Evolutionary conservation across 2,797 vertebrate genomes (phyloP).

Genomic region (Ctenochaetus hawaiiensis): DNA sequence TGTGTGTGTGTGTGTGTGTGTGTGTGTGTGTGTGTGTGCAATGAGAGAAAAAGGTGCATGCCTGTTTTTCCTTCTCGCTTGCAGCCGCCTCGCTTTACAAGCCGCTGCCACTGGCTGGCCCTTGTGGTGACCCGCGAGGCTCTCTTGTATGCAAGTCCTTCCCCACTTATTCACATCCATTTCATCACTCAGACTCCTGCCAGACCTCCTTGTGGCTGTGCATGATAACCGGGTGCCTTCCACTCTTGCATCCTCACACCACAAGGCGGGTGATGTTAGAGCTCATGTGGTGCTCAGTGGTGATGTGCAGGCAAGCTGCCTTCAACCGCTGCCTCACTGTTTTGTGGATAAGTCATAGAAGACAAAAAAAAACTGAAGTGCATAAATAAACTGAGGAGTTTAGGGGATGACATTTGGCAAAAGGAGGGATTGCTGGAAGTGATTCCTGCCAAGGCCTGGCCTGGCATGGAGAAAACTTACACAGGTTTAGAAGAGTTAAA

Average conservation of each 20-base stretch:
- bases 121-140: conserved; percentile 60
- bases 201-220: conserved; percentile 66
- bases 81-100: conserved; percentile 61
- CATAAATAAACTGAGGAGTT: conserved; percentile 32
- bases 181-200: conserved; percentile 54
- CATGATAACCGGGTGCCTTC: conserved; percentile 59
- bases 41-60: conserved; percentile 42
- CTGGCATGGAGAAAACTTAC: conserved; percentile 8
- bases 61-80: conserved; percentile 50
- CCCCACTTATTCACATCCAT: conserved; percentile 53
- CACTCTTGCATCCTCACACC: conserved; percentile 48
- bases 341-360: conserved; percentile 33
- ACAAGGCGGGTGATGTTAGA: conserved; percentile 49
- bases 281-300: conserved; percentile 40
- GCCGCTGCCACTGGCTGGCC: conserved; percentile 47
- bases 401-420: conserved; percentile 29
- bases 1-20: conserved; percentile 25
- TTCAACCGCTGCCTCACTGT: conserved; percentile 32
- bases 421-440: neutral
- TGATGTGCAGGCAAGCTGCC: conserved; percentile 53
- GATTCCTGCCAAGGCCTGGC: conserved; percentile 45
- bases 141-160: conserved; percentile 36
- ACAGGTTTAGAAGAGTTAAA: conserved; percentile 20
- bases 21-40: conserved; percentile 25
- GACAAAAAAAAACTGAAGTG: conserved; percentile 32